phyloP scores from a whole-genome alignment of 2,113 vertebrate species.

The Falco punctatus region DNA sequence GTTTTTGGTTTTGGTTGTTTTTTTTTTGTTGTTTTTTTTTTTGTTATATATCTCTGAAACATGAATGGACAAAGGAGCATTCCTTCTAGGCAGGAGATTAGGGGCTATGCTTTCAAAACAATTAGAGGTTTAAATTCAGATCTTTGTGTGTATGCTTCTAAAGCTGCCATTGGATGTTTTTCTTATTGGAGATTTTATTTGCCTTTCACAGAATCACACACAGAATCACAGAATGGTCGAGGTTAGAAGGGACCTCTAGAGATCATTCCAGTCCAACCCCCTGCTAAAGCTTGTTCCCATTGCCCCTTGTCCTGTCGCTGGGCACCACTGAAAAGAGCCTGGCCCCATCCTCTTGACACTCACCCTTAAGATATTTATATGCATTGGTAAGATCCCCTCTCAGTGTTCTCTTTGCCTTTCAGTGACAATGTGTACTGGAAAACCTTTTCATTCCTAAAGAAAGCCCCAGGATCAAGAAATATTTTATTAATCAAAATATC shows the following conservation, averaged over 20 bases:
- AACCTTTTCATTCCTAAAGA: neutral
- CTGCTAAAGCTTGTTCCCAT: no score
- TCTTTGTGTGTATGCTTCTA: neutral
- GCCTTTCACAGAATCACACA: neutral
- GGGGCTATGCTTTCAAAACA: slow-evolving; percentile 21
- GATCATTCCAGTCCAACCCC: no score
- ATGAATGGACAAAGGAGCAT: slow-evolving; percentile 38
- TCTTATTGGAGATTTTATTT: neutral
- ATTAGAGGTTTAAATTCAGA: neutral
- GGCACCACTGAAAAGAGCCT: no score
- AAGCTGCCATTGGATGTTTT: slow-evolving; percentile 36
- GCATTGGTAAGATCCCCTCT: no score
- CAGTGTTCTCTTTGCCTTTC: neutral
- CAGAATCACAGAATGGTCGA: no score
- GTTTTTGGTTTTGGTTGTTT: neutral
- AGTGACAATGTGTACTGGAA: neutral
- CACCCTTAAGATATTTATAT: no score
- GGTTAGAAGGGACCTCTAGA: no score
- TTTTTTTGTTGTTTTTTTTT: neutral
- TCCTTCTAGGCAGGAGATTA: slow-evolving; percentile 41
- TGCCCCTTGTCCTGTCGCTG: no score
- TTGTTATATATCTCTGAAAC: neutral
- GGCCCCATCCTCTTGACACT: no score
- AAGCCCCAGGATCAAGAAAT: neutral
- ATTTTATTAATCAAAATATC: slow-evolving; percentile 31